Evolutionary conservation across 2,888 invertebrate genomes (phyloP), one percentile per base, ranked within the genome.

Genomic region (Salticus scenicus): DNA sequence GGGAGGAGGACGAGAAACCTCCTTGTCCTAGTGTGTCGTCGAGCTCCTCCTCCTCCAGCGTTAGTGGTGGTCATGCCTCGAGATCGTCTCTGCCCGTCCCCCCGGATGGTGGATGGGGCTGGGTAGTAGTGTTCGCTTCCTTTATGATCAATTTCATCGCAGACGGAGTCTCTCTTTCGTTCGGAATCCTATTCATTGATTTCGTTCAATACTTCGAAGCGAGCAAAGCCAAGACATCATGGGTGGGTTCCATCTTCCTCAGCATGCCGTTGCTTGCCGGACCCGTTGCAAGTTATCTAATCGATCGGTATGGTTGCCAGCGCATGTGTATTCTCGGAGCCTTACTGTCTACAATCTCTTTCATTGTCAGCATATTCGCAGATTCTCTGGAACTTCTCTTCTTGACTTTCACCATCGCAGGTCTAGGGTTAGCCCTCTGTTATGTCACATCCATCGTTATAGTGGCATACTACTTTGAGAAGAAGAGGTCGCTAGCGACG

Each of bases 41-140:
- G 5, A n/a, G n/a, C n/a, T n/a, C n/a, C n/a, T 83, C 87, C 0
- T 63, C 76, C 28, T 73, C 73, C 4, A 47, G 24, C 27, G 41
- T 42, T 17, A 28, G 4, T 27, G 28, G 37, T 20, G 30, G 30
- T 31, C 30, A 31, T 4, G 69, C 42, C 12, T 24, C 75, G 1
- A 30, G 17, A 37, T 47, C 66, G 14, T 24, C 64, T n/a, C 24
- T 79, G 24, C 81, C 85, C 12, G 28, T 51, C 0, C 88, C 89
- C 2, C 96, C 96, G 0, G 97, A 97, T 91, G 97, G 96, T 12
- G 97, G 97, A 17, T 97, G 95, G 95, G 97, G 97, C 5, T 98
- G 97, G 97, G 95, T 97, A 37, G 94, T 98, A 73, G 97, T 97
- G 0, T 94, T 95, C 87, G 96, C 96, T 30, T 95, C 96, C 0